Percentiles rank a stretch among this genome's conserved stretches.
phyloP scores from a whole-genome alignment of 2,888 invertebrate genomes.

The Hydriomena furcata region DNA sequence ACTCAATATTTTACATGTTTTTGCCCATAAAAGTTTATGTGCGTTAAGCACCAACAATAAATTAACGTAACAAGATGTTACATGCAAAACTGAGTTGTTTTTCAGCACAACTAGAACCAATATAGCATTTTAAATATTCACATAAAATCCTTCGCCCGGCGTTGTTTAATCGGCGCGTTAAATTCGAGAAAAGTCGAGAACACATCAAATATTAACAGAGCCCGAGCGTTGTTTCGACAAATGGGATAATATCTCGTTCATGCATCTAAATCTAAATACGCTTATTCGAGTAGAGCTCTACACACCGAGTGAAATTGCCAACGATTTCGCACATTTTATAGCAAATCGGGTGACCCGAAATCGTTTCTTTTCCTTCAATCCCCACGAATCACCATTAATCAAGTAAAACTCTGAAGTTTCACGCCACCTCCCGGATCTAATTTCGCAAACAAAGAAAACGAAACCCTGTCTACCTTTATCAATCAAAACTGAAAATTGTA shows the following conservation, averaged over 20 bases:
- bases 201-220: conserved; percentile 79
- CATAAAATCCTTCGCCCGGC: conserved; percentile 75
- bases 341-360: conserved; percentile 62
- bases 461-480: conserved; percentile 82
- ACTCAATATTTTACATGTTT: conserved; percentile 25
- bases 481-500: conserved; percentile 82
- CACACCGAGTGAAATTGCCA: conserved; percentile 1
- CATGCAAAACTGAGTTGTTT: conserved; percentile 60
- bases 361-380: conserved; percentile 61
- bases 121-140: conserved; percentile 81
- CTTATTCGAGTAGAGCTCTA: conserved; percentile 50
- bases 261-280: conserved; percentile 71
- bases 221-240: conserved; percentile 75
- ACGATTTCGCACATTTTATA: conserved; percentile 38
- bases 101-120: conserved; percentile 73
- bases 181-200: conserved; percentile 82
- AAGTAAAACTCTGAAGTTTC: conserved; percentile 75
- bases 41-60: conserved; percentile 41
- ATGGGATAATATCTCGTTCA: conserved; percentile 74
- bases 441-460: conserved; percentile 81
- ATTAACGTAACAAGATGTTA: conserved; percentile 53
- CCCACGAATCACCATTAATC: conserved; percentile 76
- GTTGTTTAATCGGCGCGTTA: conserved; percentile 81
- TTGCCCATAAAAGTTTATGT: conserved; percentile 37
- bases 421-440: conserved; percentile 77